Conservation (phyloP, 2,888 invertebrate genomes). For the Petrophora chlorosata region DNA sequence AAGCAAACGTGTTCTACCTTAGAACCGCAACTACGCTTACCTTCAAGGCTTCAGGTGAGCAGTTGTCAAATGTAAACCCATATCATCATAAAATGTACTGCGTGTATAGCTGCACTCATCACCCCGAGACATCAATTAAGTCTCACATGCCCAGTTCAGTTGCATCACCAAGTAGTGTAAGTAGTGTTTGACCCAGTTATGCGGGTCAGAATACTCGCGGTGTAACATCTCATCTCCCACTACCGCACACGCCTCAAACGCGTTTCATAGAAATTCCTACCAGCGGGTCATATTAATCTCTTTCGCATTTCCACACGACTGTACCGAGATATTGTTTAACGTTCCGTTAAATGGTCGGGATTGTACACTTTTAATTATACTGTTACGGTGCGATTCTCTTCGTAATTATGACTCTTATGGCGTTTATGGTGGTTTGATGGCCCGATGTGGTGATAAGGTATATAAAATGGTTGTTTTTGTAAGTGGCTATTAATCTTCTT, state of each 20-base stretch:
- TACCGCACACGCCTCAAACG: constrained; percentile 40
- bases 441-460: constrained; percentile 9
- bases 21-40: too few species aligned
- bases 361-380: constrained; percentile 69
- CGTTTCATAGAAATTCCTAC: constrained; percentile 70
- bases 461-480: constrained; percentile 4
- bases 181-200: too few species aligned
- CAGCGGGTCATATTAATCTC: constrained; percentile 73
- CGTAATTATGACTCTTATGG: constrained; percentile 30
- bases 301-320: constrained; percentile 65
- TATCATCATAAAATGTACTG: too few species aligned
- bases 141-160: too few species aligned
- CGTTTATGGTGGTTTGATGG: constrained; percentile 24
- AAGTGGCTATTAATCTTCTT: constrained; percentile 12
- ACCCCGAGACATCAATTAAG: too few species aligned
- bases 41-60: too few species aligned
- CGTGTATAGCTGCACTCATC: too few species aligned
- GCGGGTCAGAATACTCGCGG: too few species aligned
- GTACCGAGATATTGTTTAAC: constrained; percentile 58
- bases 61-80: too few species aligned
- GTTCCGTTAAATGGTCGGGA: constrained; percentile 64
- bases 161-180: too few species aligned
- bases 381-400: constrained; percentile 34
- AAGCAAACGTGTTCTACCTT: too few species aligned
- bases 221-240: constrained; percentile 30